These are phyloP conservation scores for Periophthalmus modestus DNA, from an alignment of 2,113 vertebrate species.

Conservation along the genomic window DNA sequence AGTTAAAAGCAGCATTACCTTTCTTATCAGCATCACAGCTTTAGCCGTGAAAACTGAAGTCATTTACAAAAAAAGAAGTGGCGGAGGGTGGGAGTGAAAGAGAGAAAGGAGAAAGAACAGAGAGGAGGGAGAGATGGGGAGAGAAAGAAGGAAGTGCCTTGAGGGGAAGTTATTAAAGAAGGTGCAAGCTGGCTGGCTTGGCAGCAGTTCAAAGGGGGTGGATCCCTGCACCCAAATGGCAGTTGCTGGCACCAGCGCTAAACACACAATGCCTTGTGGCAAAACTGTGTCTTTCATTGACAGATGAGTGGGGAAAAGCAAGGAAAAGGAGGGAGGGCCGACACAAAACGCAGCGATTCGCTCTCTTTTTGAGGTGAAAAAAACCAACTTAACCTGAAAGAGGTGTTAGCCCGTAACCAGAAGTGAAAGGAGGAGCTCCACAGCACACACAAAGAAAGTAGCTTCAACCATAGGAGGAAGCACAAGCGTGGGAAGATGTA, in stretches of 20 bases:
- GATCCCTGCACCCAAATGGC: constrained; percentile 77
- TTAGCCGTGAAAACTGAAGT: constrained; percentile 73
- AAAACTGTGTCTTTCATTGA: constrained; percentile 75
- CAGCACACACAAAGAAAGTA: constrained; percentile 36
- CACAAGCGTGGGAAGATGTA: constrained; percentile 40
- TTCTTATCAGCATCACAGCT: constrained; percentile 79
- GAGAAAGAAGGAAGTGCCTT: constrained; percentile 75
- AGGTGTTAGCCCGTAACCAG: constrained; percentile 64
- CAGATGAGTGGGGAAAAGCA: constrained; percentile 66
- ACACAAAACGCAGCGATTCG: constrained; percentile 63
- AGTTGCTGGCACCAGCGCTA: constrained; percentile 79
- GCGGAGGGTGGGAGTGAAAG: constrained; percentile 63
- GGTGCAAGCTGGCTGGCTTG: constrained; percentile 76
- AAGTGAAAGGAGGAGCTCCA: constrained; percentile 45
- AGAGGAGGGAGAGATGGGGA: constrained; percentile 38
- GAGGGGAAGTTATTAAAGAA: constrained; percentile 77
- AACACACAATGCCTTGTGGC: constrained; percentile 82
- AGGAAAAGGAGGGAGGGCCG: constrained; percentile 51
- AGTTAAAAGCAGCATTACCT: constrained; percentile 73
- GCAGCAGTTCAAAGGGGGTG: constrained; percentile 80
- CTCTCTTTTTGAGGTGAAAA: constrained; percentile 38
- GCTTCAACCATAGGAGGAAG: constrained; percentile 29
- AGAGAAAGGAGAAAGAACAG: constrained; percentile 49
- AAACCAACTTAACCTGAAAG: constrained; percentile 65
- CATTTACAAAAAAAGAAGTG: constrained; percentile 63